Evolutionary conservation across 2,888 invertebrate species (phyloP).

Genomic region (Elegia similella): DNA sequence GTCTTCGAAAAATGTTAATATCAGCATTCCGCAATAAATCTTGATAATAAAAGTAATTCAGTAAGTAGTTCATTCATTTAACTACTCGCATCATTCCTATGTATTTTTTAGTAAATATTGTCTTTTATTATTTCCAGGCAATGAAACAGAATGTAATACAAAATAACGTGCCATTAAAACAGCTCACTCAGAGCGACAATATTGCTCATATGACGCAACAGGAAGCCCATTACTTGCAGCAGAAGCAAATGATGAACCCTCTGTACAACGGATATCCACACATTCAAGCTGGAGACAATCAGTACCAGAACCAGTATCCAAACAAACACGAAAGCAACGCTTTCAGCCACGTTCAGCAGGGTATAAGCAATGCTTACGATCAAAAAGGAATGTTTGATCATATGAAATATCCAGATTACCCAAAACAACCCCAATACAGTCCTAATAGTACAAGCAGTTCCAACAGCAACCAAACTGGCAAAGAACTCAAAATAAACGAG

Average conservation of each 20-base stretch:
- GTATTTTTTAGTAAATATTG: neutral
- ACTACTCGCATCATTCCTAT: neutral
- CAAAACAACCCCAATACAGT: constrained; percentile 79
- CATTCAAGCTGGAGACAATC: constrained; percentile 56
- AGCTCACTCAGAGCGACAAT: constrained; percentile 73
- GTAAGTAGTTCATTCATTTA: too few relatives aligned
- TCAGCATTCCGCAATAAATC: too few relatives aligned
- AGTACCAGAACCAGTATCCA: constrained; percentile 66
- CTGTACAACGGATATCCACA: constrained; percentile 70
- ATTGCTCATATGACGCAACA: constrained; percentile 71
- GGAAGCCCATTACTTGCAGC: constrained; percentile 78
- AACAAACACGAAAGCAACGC: constrained; percentile 62
- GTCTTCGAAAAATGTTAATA: too few relatives aligned
- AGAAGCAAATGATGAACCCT: constrained; percentile 78
- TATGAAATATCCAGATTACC: constrained; percentile 72
- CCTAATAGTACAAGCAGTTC: constrained; percentile 79
- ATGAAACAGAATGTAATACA: constrained; percentile 75
- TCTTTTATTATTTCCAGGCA: constrained; percentile 47
- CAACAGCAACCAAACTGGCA: constrained; percentile 72
- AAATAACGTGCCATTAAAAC: constrained; percentile 80
- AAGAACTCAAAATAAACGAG: constrained; percentile 74
- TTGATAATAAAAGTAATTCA: too few relatives aligned
- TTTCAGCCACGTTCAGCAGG: constrained; percentile 71
- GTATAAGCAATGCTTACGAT: constrained; percentile 72
- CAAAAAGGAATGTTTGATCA: constrained; percentile 70